Evolutionary conservation across 2,888 invertebrate species (phyloP), one percentile per base, ranked within the genome.

Genomic region (Pterostichus niger): DNA sequence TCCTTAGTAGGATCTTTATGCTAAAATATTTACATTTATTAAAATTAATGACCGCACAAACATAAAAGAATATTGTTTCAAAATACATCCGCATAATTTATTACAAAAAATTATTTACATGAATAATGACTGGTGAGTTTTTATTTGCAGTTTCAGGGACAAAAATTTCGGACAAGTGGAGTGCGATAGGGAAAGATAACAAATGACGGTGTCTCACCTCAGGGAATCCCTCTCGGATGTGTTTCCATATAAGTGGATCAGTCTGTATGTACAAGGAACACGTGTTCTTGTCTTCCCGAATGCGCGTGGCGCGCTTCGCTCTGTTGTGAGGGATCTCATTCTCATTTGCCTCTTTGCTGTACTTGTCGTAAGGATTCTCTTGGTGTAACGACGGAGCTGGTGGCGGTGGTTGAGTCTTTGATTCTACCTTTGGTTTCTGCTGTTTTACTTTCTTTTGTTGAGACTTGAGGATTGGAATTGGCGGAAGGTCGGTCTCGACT

Each of bases 201-300:
- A 35, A 81, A 49, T 35, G 35, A 84, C 54, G 13, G 54, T 78
- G 83, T 90, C 92, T 92, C 90, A 97, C 96, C 92, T 96, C 96
- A 83, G 94, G 93, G 88, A 95, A 95, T 84, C 94, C 94, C 88
- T 94, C 95, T 86, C 96, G 93, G 87, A 99, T 97, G 89, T 98
- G 97, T 88, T 96, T 94, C 98, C 99, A 99, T 89, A 99, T 96
- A 86, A 98, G 94, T 86, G 99, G 99, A 92, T 99, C 99, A 24
- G 99, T 99, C 91, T 99, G 98, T 90, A 99, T 97, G 90, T 96
- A 99, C 85, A 99, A 93, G 82, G 98, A 97, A 90, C 99, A 99
- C 83, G 98, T 71, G 90, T 96, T 97, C 86, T 94, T 94, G 88
- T 95, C 93, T 86, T 94, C 95, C 86, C 93, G 92, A 84, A 93